Base-by-base conservation (phyloP, 2,888 invertebrate genomes). In the Chesias legatella region DNA sequence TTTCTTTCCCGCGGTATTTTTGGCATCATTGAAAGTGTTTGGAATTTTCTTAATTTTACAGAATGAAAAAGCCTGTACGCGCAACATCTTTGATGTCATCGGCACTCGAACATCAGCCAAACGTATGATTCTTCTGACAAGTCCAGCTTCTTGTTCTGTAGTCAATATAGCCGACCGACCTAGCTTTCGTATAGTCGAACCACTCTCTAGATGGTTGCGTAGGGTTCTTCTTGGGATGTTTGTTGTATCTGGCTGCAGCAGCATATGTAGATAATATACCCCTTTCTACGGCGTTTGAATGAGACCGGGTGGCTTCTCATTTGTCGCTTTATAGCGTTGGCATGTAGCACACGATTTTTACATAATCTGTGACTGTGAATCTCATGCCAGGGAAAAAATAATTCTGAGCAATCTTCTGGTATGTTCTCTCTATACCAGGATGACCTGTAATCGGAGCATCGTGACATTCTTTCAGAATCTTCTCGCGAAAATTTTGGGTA, bases 1-100 rank as follows among this genome's bases (percentile, higher is more conserved):
- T 32, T 36, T 26, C 26, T 13, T 26, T 8, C 35, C 32, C 17
- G 27, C 42, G 7, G n/a, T 7, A 7, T 7, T 36, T 38, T 22
- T 33, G 22, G 11, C 32, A 32, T 22, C n/a, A 32, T 32, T 31
- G 49, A 20, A 53, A 51, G 25, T 48, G 43, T 38, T 24, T 27
- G 9, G n/a, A n/a, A 54, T 54, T 20, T 41, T 23, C 10, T 35
- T 3, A 2, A 9, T 34, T 13, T 40, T 13, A 38, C 46, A 51
- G 38, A 48, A 55, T 32, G 8, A 10, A 30, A 28, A 43, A 8
- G 43, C 37, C n/a, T 43, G 43, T 30, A 20, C 25, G 3, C 43
- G 24, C 22, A 43, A 24, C 6, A 37, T 20, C 11, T 33, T 38
- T 10, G n/a, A n/a, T n/a, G n/a, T n/a, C n/a, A n/a, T n/a, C n/a